These are phyloP conservation scores for Druon quercuslanigerum DNA, from an alignment of 1,140 invertebrate species.

Conservation along the genomic window DNA sequence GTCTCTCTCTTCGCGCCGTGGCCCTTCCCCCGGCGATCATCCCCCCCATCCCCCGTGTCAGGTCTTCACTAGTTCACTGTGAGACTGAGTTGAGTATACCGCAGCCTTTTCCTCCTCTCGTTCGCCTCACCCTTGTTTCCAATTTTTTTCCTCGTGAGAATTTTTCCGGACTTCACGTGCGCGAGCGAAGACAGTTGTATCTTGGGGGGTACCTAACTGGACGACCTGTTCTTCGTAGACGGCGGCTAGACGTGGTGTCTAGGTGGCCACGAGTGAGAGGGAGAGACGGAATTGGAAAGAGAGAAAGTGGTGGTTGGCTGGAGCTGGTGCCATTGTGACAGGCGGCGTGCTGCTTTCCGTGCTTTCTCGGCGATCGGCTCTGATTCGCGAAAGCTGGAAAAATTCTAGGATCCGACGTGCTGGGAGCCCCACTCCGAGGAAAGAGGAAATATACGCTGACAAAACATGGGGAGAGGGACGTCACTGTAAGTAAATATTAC, in stretches of 20 bases:
- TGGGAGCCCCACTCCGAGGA: constrained; percentile 43
- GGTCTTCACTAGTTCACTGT: not conserved
- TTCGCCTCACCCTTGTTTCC: constrained; percentile 32
- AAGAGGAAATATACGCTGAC: constrained; percentile 47
- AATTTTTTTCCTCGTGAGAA: constrained; percentile 40
- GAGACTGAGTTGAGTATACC: too few species aligned
- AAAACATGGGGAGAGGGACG: constrained; percentile 63
- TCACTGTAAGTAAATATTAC: constrained; percentile 62
- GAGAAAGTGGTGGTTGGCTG: constrained; percentile 1
- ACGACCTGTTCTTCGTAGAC: constrained; percentile 36
- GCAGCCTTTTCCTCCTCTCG: constrained; percentile 32
- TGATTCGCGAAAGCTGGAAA: constrained; percentile 7
- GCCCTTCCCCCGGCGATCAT: not conserved
- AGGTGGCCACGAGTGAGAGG: constrained; percentile 19
- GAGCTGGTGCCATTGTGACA: constrained; percentile 47
- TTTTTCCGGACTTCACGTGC: constrained; percentile 48
- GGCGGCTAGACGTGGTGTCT: constrained; percentile 22
- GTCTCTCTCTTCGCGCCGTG: constrained; percentile 21
- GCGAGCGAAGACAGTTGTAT: constrained; percentile 35
- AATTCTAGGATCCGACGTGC: not conserved
- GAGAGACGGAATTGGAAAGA: constrained; percentile 17
- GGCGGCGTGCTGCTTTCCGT: constrained; percentile 40
- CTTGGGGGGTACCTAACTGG: not conserved
- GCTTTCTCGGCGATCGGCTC: not conserved
- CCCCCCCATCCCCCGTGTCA: constrained; percentile 7